Evolutionary conservation across 2,797 vertebrate genomes (phyloP).

Genomic region (Rhadinocentrus ornatus): DNA sequence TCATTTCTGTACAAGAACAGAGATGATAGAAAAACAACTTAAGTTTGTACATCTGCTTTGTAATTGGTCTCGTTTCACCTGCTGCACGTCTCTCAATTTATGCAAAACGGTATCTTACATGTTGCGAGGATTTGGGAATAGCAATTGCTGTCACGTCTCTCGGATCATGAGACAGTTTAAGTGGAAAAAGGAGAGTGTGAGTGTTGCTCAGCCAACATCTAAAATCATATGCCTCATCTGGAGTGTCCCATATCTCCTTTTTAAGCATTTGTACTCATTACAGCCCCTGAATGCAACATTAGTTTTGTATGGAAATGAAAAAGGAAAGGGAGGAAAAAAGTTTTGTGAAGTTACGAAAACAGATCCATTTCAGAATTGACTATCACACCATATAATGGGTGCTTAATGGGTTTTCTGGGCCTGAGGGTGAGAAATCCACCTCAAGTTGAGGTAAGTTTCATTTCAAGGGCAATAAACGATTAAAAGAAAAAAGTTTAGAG

Average conservation of each 20-base stretch:
- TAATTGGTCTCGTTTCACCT: neutral
- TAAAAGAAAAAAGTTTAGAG: neutral
- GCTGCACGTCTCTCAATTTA: conserved; percentile 2
- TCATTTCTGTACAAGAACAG: neutral
- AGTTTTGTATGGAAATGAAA: conserved; percentile 17
- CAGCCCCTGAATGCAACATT: conserved; percentile 10
- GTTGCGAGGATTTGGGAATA: conserved; percentile 20
- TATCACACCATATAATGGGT: conserved; percentile 27
- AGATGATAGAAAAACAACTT: conserved; percentile 1
- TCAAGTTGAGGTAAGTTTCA: conserved; percentile 18
- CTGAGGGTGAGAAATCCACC: conserved; percentile 31
- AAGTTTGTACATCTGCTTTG: conserved; percentile 7
- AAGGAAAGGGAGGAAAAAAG: neutral
- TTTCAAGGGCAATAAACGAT: conserved; percentile 26
- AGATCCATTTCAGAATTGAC: conserved; percentile 29
- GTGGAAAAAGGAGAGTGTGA: conserved; percentile 18
- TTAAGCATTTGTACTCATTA: conserved; percentile 26
- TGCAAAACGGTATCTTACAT: conserved; percentile 18
- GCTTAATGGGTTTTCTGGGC: conserved; percentile 53
- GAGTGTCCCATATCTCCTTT: conserved; percentile 11
- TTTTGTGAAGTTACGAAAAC: conserved; percentile 5
- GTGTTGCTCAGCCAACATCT: conserved; percentile 25
- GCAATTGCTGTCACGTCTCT: conserved; percentile 27
- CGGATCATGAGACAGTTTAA: conserved; percentile 29
- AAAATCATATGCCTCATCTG: conserved; percentile 36